A percentile compares a stretch with the other conserved stretches of the same genome.
Evolutionary conservation across 2,113 vertebrate genomes (phyloP).

Genomic region (Hippocampus guttulatus): DNA sequence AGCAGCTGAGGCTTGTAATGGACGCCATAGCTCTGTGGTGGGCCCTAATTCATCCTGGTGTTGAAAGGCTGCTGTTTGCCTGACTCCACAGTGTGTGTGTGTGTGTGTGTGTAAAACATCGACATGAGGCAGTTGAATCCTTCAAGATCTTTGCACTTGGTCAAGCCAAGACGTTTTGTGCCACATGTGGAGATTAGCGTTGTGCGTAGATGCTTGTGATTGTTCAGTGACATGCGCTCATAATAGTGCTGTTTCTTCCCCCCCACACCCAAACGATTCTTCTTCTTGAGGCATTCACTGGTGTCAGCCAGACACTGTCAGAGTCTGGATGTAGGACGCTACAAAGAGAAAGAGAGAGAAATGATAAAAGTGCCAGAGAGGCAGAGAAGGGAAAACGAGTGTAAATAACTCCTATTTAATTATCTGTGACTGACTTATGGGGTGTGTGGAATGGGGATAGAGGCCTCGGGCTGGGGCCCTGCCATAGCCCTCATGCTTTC

Average conservation of each 20-base stretch:
- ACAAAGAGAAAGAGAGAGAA: slow-evolving; percentile 57
- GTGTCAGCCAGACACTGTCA: slow-evolving; percentile 58
- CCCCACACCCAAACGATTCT: slow-evolving; percentile 35
- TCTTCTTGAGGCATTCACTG: slow-evolving; percentile 39
- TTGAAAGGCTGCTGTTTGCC: slow-evolving; percentile 60
- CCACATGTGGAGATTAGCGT: slow-evolving; percentile 39
- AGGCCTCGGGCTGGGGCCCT: slow-evolving; percentile 68
- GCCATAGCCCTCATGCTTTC: slow-evolving; percentile 65
- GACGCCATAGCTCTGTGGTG: slow-evolving; percentile 49
- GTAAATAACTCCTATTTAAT: slow-evolving; percentile 81
- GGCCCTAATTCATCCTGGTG: slow-evolving; percentile 57
- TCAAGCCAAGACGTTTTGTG: slow-evolving; percentile 43
- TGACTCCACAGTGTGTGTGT: slow-evolving; percentile 57
- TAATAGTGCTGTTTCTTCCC: slow-evolving; percentile 39
- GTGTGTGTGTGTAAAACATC: slow-evolving; percentile 42
- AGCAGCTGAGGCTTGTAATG: slow-evolving; percentile 59
- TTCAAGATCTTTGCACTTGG: slow-evolving; percentile 52
- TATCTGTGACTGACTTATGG: slow-evolving; percentile 81
- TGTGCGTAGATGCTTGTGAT: slow-evolving; percentile 46
- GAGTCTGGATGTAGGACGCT: slow-evolving; percentile 45
- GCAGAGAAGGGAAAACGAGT: slow-evolving; percentile 66
- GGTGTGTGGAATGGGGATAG: slow-evolving; percentile 75
- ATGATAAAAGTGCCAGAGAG: slow-evolving; percentile 64
- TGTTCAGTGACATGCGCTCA: slow-evolving; percentile 60
- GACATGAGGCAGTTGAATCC: slow-evolving; percentile 53